Percentiles rank a stretch among this genome's conserved stretches.
Evolutionary conservation across 2,113 vertebrate genomes (phyloP).

Genomic region (Callorhinus ursinus): DNA sequence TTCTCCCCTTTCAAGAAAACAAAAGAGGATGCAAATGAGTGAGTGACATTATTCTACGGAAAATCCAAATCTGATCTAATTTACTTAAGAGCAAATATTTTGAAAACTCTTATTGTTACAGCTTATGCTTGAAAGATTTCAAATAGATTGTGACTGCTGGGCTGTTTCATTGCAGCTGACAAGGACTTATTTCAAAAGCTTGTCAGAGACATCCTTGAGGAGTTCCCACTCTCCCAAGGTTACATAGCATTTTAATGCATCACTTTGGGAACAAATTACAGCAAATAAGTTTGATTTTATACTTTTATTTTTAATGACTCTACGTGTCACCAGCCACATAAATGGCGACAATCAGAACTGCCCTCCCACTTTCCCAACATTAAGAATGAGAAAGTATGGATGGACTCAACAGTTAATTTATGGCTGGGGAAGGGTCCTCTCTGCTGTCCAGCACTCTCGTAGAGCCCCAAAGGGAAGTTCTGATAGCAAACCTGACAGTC

Average conservation of each 20-base stretch:
- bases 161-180: constrained; percentile 7
- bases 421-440: neutral
- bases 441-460: neutral
- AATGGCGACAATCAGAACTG: neutral
- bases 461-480: neutral
- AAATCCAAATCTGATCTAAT: neutral
- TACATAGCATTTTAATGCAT: neutral
- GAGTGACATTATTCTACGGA: neutral
- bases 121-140: neutral
- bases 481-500: neutral
- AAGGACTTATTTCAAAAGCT: constrained; percentile 9
- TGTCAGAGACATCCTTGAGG: neutral
- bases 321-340: neutral
- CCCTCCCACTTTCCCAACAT: neutral
- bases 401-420: neutral
- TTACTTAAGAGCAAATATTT: constrained; percentile 29
- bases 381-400: neutral
- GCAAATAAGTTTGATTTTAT: neutral
- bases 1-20: neutral
- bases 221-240: neutral
- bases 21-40: neutral
- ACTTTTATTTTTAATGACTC: constrained; percentile 16
- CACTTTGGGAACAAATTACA: neutral
- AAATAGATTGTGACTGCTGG: neutral
- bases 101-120: constrained; percentile 19